Percentiles rank a stretch among this genome's conserved stretches.
phyloP scores from a whole-genome alignment of 2,113 vertebrate species.

The Myanophis thanlyinensis region DNA sequence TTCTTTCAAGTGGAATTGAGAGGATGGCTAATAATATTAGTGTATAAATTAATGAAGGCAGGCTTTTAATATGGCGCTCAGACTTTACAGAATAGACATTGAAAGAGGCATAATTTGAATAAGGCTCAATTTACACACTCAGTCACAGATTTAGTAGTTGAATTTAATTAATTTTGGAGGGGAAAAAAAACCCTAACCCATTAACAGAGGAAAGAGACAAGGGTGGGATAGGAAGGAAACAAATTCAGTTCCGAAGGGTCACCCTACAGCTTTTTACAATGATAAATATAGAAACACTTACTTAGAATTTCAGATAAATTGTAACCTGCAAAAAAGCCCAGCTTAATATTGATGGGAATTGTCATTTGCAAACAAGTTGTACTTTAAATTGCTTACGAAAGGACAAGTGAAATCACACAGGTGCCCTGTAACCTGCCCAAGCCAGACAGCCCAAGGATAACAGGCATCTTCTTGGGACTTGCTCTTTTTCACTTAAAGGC shows the following conservation, averaged over 20 bases:
- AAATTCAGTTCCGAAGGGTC: background rate
- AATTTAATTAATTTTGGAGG: background rate
- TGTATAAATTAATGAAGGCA: background rate
- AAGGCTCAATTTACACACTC: background rate
- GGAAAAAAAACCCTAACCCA: background rate
- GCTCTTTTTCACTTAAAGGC: no score
- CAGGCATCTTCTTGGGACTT: background rate
- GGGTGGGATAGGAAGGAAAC: background rate
- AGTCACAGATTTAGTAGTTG: background rate
- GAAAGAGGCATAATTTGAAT: background rate
- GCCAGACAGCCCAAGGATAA: background rate
- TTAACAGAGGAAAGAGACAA: background rate
- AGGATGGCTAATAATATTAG: background rate
- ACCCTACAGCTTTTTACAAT: background rate
- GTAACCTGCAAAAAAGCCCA: background rate
- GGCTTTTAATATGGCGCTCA: background rate
- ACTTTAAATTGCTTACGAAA: background rate
- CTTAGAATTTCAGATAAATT: background rate
- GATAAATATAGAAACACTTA: background rate
- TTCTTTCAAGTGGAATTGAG: background rate
- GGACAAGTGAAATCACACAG: background rate
- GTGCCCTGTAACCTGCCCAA: background rate
- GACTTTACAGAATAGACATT: background rate
- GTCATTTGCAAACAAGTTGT: background rate
- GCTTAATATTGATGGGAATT: background rate